A percentile compares a stretch with the other conserved stretches of the same genome.
phyloP scores from a whole-genome alignment of 1,140 invertebrate genomes.

The Diorhabda carinulata region DNA sequence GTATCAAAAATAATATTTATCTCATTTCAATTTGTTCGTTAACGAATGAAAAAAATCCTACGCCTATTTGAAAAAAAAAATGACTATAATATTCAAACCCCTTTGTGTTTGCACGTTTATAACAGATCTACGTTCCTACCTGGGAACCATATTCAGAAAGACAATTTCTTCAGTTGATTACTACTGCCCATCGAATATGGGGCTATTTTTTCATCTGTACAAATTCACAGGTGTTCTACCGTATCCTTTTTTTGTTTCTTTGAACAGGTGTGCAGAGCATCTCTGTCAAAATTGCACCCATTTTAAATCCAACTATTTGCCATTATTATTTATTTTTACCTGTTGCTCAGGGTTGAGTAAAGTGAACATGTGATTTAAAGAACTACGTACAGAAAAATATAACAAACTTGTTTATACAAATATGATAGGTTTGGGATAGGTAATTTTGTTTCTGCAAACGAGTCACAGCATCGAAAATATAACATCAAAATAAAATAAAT shows the following conservation, averaged over 20 bases:
- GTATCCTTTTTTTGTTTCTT: not conserved
- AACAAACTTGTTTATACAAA: too few species aligned
- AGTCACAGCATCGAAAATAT: too few species aligned
- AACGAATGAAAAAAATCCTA: not conserved
- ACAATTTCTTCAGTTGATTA: not conserved
- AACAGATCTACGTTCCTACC: not conserved
- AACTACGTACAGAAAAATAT: too few species aligned
- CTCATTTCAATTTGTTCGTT: too few species aligned
- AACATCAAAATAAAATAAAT: too few species aligned
- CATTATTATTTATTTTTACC: not conserved
- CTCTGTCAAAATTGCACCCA: conserved; percentile 1
- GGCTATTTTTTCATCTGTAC: not conserved
- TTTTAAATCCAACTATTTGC: conserved; percentile 1
- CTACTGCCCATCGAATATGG: not conserved
- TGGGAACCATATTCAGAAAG: not conserved
- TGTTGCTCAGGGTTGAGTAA: not conserved
- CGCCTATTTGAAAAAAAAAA: not conserved
- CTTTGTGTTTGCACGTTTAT: not conserved
- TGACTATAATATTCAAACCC: not conserved
- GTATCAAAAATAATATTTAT: too few species aligned
- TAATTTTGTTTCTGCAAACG: too few species aligned
- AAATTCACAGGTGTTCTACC: not conserved
- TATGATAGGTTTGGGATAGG: too few species aligned
- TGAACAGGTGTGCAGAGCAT: conserved; percentile 1
- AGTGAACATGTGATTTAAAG: too few species aligned